phyloP scores from a whole-genome alignment of 2,888 invertebrate genomes.

The Macrophya annulata region DNA sequence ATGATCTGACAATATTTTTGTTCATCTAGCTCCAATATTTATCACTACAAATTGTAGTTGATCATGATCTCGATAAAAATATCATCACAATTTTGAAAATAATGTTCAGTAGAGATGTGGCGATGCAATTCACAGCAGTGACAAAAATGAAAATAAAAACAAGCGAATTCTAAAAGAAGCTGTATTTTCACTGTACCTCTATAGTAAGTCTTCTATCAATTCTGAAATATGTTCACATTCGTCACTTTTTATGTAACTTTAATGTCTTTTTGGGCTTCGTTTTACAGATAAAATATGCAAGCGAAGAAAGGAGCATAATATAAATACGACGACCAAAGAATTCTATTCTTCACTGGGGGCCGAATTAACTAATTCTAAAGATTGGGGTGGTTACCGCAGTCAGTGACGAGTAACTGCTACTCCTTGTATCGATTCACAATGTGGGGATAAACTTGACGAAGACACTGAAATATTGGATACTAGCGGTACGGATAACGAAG shows the following conservation, averaged over 20 bases:
- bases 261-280: background rate
- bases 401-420: background rate
- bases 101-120: background rate
- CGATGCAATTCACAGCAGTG: conserved; percentile 32
- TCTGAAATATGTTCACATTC: background rate
- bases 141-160: conserved; percentile 7
- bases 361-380: conserved; percentile 16
- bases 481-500: background rate
- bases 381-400: conserved; percentile 25
- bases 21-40: conserved; percentile 13
- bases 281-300: conserved; percentile 24
- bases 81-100: background rate
- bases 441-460: background rate
- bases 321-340: background rate
- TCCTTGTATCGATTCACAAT: background rate
- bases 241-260: background rate
- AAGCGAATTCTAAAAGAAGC: conserved; percentile 3
- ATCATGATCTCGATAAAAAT: background rate
- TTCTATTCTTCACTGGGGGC: conserved; percentile 8
- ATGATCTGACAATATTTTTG: background rate
- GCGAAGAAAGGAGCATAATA: conserved; percentile 13
- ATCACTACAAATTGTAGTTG: conserved; percentile 7
- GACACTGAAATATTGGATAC: background rate
- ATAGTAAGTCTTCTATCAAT: conserved; percentile 1
- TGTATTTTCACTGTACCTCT: conserved; percentile 16